These are phyloP conservation scores for Meiosimyza platycephala DNA, from an alignment of 2,888 invertebrate genomes.

Conservation along the genomic window DNA sequence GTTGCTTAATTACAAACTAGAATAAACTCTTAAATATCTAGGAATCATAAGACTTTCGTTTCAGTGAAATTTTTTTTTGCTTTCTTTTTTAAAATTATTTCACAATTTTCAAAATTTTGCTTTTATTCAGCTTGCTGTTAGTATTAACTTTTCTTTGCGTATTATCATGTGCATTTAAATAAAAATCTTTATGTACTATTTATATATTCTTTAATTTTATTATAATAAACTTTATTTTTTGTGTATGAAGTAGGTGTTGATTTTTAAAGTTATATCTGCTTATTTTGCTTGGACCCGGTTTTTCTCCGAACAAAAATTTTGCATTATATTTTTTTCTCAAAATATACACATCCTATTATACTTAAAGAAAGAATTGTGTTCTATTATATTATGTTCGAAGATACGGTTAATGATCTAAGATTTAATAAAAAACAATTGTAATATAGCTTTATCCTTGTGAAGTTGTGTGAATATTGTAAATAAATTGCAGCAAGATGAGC, in stretches of 20 bases:
- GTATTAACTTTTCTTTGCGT: neutral
- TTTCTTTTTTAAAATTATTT: slow-evolving; percentile 22
- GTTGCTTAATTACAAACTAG: neutral
- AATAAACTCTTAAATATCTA: slow-evolving; percentile 61
- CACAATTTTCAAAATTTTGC: slow-evolving; percentile 32
- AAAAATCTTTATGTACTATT: slow-evolving; percentile 22
- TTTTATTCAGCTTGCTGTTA: slow-evolving; percentile 39
- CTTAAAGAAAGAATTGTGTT: too few species aligned
- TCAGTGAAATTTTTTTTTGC: slow-evolving; percentile 51
- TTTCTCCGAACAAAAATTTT: slow-evolving; percentile 57
- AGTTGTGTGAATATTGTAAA: too few species aligned
- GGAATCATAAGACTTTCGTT: slow-evolving; percentile 68
- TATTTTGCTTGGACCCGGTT: slow-evolving; percentile 59
- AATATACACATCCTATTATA: too few species aligned
- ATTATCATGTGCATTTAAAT: too few species aligned
- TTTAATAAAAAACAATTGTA: too few species aligned
- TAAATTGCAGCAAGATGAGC: too few species aligned
- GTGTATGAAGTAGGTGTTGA: slow-evolving; percentile 38
- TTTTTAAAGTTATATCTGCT: slow-evolving; percentile 10
- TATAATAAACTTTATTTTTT: slow-evolving; percentile 43
- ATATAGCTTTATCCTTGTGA: too few species aligned
- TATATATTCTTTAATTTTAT: slow-evolving; percentile 26
- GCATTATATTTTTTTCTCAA: slow-evolving; percentile 25
- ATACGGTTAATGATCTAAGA: too few species aligned
- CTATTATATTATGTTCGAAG: too few species aligned